Evolutionary conservation across 1,140 invertebrate genomes (phyloP), one percentile per base, ranked within the genome.

Genomic region (Drosophila navojoa): DNA sequence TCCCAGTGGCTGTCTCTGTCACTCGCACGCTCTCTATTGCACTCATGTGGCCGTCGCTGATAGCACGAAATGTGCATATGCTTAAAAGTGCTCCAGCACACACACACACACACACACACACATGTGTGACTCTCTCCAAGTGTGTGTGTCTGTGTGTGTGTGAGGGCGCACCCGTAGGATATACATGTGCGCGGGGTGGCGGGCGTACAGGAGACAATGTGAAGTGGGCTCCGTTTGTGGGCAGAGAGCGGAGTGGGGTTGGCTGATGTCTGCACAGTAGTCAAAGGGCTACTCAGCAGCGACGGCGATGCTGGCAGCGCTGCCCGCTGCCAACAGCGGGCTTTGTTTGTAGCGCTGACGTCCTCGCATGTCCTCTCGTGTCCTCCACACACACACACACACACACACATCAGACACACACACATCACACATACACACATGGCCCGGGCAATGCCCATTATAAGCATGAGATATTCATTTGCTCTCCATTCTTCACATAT

Each of bases 31-130:
- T 79, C 64, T 70, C 50, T 61, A 74, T 74, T 70, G 53, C 59
- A 63, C 67, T 63, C 59, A 70, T 70, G 53, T 80, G 75, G 71
- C 58, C 75, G 71, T 55, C 63, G 77, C 77, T 76, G 81, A 86
- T 86, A 87, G 81, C 79, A 86, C 81, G 81, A 86, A 86, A 86
- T 86, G 81, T 86, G 81, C 81, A 86, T 86, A 86, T 86, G 81
- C 66, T 86, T 87, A 74, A 81, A 81, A 86, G 81, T 81, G 81
- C 81, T 81, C 57, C 71, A 72, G 10, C 32, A 32, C 32, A 32
- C 77, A 76, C 35, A 32, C 77, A 76, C 35, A 50, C 5, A 44
- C 52, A 50, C 42, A 42, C 54, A 64, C 35, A 32, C 32, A 32
- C 19, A 22, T 22, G 19, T 22, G 2, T 22, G 19, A 22, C 19